Evolutionary conservation across 2,113 vertebrate species (phyloP), one percentile per base, ranked within the genome.

Genomic region (Gambusia holbrooki): DNA sequence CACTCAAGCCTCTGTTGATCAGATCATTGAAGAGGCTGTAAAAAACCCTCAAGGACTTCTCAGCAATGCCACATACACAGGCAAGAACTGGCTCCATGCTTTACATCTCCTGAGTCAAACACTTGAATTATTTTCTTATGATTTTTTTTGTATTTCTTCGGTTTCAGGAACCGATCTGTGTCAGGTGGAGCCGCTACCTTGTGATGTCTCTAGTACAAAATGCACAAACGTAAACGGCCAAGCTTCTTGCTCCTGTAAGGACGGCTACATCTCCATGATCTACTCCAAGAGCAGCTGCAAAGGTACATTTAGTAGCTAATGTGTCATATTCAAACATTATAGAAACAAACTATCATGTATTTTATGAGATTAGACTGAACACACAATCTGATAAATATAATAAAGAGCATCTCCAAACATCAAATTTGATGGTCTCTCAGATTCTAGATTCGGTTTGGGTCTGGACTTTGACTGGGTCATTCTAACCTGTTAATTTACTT

Each of bases 201-300:
- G 94, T 84, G 93, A 95, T 0, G 0, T 0, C 8, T 1, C 1
- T 22, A 88, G 90, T 1, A 85, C 93, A 19, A 2, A 0, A 0
- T 95, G 94, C 74, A 7, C 0, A 0, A 0, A 0, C 2, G 11
- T 0, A 11, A 37, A 29, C 0, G 92, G 92, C 6, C 5, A 0
- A 3, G 14, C 69, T 37, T 0, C 0, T 0, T 95, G 94, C 79
- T 15, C 19, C 80, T 95, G 94, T 70, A 74, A 5, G 25, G 13
- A 30, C 0, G 91, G 89, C 62, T 92, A 75, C 76, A 32, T 92
- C 74, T 37, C 75, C 25, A 29, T 1, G 5, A 10, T 76, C 14
- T 91, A 85, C 84, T 82, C 88, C 58, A 66, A 32, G 73, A 84
- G 0, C 33, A 93, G 69, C 80, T 95, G 94, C 81, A 76, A 1